A percentile compares a stretch with the other conserved stretches of the same genome.
phyloP scores from a whole-genome alignment of 2,113 vertebrate species.

The Forbesichthys agassizii region DNA sequence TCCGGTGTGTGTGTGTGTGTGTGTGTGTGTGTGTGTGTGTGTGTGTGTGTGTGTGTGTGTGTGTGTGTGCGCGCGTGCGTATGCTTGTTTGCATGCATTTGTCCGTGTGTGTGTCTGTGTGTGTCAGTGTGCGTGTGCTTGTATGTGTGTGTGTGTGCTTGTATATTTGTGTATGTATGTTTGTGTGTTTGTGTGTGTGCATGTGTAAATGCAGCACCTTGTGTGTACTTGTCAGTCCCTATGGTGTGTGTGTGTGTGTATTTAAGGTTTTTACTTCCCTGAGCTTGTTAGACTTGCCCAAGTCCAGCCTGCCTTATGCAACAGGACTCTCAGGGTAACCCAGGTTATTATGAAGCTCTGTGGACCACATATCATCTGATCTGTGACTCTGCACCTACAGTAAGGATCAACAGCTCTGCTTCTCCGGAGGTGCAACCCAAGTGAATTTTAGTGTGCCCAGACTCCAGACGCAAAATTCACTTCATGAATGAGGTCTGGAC shows the following conservation, averaged over 20 bases:
- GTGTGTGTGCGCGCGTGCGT: constrained; percentile 1
- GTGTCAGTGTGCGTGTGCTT: constrained; percentile 15
- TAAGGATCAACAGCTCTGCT: too few relatives aligned
- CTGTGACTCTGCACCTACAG: constrained; percentile 52
- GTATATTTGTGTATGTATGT: too few relatives aligned
- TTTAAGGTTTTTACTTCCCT: constrained; percentile 19
- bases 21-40: constrained; percentile 56
- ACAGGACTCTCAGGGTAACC: constrained; percentile 55
- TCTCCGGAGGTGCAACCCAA: too few relatives aligned
- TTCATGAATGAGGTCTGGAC: too few relatives aligned
- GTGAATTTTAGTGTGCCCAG: too few relatives aligned
- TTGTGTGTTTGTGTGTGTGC: too few relatives aligned
- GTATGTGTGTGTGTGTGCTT: constrained; percentile 19
- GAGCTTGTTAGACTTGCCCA: background rate
- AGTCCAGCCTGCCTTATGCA: constrained; percentile 33
- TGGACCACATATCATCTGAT: constrained; percentile 53
- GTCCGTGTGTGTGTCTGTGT: constrained; percentile 17
- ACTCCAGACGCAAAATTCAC: too few relatives aligned
- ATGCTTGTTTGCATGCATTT: too few relatives aligned
- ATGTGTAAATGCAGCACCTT: constrained; percentile 3
- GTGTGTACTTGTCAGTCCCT: constrained; percentile 18
- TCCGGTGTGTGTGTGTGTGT: too few relatives aligned
- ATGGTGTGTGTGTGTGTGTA: constrained; percentile 24
- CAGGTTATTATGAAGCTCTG: constrained; percentile 59
- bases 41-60: constrained; percentile 22